Evolutionary conservation across 2,113 vertebrate species (phyloP), one percentile per base, ranked within the genome.

Genomic region (Gnathonemus echidnorhynchus): DNA sequence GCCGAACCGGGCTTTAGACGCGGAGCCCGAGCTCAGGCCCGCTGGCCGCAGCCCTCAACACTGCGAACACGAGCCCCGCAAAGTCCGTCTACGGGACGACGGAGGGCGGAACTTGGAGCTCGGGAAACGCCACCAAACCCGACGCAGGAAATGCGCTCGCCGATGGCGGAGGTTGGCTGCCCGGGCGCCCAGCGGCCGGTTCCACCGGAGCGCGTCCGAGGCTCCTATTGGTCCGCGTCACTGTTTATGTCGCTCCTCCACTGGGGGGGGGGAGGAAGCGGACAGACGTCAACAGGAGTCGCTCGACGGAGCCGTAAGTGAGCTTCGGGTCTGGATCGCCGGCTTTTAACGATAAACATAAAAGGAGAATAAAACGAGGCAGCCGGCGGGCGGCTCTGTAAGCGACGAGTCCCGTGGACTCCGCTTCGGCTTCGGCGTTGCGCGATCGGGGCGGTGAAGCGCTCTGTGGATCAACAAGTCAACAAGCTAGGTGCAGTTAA

Each of bases 271-370:
- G 53, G 53, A 90, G 90, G 89, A 92, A 89, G 88, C 39, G n/a
- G 89, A 52, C 89, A 89, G 90, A 89, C 90, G 31, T 70, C 56
- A 74, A 91, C 48, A 9, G 53, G 27, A 31, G 90, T 45, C 46
- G 42, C 0, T 53, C 9, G 21, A 9, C 11, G 3, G 2, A 15
- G 48, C 70, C 87, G 95, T 95, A 91, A 95, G 94, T 94, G 84
- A 13, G 27, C 62, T 70, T 31, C 62, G 27, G n/a, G n/a, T 70
- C 3, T 10, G 62, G 62, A 56, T 9, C 42, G 52, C 42, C 45
- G 66, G 62, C 45, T 88, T 27, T 49, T n/a, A 74, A 19, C 74
- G 74, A 5, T 17, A 35, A 19, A 80, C 74, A 42, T 19, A 19
- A 42, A 13, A 27, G 84, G 46, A 4, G 45, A 27, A n/a, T 49